Evolutionary conservation across 2,113 vertebrate genomes (phyloP).

Genomic region (Scytalopus superciliaris): DNA sequence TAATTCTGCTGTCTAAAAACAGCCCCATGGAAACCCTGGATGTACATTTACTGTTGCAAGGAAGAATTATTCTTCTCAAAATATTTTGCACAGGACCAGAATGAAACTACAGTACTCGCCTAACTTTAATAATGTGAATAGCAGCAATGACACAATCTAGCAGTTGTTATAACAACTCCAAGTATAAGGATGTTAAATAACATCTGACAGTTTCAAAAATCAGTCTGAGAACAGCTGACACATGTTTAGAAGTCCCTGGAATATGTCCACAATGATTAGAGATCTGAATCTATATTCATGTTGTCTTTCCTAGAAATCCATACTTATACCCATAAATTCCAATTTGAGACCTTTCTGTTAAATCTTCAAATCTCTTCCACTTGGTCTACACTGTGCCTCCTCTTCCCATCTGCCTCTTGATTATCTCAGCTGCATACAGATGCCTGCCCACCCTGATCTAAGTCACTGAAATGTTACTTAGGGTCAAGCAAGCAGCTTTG

Average conservation of each 20-base stretch:
- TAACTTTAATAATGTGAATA: not conserved
- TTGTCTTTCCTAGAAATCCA: not conserved
- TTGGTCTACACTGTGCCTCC: not conserved
- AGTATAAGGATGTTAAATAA: not conserved
- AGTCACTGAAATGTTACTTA: not conserved
- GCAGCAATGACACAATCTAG: not conserved
- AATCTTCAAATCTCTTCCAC: not conserved
- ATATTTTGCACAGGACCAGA: not conserved
- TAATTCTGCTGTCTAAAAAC: conserved; percentile 61
- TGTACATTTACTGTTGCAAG: conserved; percentile 22
- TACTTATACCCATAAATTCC: not conserved
- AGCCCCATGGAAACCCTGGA: conserved; percentile 4
- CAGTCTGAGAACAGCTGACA: not conserved
- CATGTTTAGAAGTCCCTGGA: not conserved
- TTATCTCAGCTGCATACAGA: not conserved
- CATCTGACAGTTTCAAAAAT: not conserved
- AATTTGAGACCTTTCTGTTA: not conserved
- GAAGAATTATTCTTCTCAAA: conserved; percentile 24
- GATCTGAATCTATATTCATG: not conserved
- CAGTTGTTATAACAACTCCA: not conserved
- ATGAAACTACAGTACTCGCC: not conserved
- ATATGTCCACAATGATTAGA: not conserved
- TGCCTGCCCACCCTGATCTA: not conserved
- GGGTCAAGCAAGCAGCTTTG: not conserved
- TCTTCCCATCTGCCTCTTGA: not conserved